Evolutionary conservation across 2,797 vertebrate species (phyloP).

Genomic region (Lagothrix lagotricha): DNA sequence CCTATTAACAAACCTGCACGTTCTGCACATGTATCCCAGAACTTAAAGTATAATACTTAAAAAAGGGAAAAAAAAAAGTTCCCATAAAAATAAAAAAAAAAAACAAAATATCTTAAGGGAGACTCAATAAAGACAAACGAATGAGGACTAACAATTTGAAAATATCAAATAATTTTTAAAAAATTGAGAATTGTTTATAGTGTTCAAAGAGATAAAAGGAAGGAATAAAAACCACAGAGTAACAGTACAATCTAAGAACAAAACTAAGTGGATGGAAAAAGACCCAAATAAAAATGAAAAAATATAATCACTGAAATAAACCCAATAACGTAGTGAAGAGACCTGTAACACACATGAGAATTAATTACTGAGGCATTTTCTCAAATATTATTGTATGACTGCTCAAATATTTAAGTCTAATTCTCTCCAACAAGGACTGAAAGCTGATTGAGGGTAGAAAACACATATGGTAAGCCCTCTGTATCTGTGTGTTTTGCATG

Average conservation of each 20-base stretch:
- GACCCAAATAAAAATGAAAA: neutral
- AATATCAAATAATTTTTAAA: neutral
- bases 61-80: neutral
- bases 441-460: neutral
- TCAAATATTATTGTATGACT: neutral
- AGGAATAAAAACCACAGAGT: neutral
- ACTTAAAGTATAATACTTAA: too few species aligned
- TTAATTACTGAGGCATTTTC: neutral
- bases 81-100: neutral
- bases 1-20: too few species aligned
- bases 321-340: neutral
- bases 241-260: neutral
- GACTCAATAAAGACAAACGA: neutral
- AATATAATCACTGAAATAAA: slow-evolving; percentile 1
- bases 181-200: neutral
- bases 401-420: neutral
- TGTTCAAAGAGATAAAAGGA: neutral
- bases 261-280: neutral
- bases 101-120: neutral
- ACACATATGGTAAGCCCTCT: neutral
- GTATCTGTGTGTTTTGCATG: neutral
- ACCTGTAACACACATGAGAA: neutral
- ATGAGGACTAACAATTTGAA: neutral
- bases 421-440: neutral
- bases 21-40: too few species aligned